Evolutionary conservation across 2,888 invertebrate species (phyloP).

Genomic region (Trachelus iudaicus): DNA sequence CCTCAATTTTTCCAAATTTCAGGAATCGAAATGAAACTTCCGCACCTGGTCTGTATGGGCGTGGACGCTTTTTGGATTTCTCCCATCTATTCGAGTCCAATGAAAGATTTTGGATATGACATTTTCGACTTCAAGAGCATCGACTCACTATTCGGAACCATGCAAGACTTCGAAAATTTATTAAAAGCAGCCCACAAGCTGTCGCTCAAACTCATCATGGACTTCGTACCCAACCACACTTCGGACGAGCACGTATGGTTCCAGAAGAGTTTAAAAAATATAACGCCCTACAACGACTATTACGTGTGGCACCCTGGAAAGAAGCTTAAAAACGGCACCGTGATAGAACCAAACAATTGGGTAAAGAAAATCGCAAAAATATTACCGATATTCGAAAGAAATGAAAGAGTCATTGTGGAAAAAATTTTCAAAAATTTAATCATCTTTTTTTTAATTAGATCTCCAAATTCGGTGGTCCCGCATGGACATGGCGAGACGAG

Average conservation of each 20-base stretch:
- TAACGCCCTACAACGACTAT: slow-evolving; percentile 76
- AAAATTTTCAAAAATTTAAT: background rate
- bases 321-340: slow-evolving; percentile 62
- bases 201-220: slow-evolving; percentile 68
- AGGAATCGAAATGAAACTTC: slow-evolving; percentile 73
- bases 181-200: slow-evolving; percentile 68
- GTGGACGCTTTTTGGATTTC: slow-evolving; percentile 78
- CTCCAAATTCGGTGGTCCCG: slow-evolving; percentile 76
- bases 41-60: slow-evolving; percentile 76
- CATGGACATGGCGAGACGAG: slow-evolving; percentile 77
- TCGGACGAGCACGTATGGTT: slow-evolving; percentile 87
- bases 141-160: slow-evolving; percentile 76
- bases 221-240: slow-evolving; percentile 79
- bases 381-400: background rate
- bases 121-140: slow-evolving; percentile 76
- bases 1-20: slow-evolving; percentile 21
- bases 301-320: slow-evolving; percentile 81
- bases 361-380: slow-evolving; percentile 62
- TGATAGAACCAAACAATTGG: slow-evolving; percentile 81
- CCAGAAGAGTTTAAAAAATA: slow-evolving; percentile 70
- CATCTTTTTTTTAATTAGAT: slow-evolving; percentile 57
- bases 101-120: slow-evolving; percentile 85
- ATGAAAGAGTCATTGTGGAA: slow-evolving; percentile 6
- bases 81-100: slow-evolving; percentile 74
- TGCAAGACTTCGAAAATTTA: slow-evolving; percentile 76